Percentiles rank a stretch among this genome's conserved stretches.
Evolutionary conservation across 2,113 vertebrate genomes (phyloP).

Genomic region (Tragelaphus strepsiceros): DNA sequence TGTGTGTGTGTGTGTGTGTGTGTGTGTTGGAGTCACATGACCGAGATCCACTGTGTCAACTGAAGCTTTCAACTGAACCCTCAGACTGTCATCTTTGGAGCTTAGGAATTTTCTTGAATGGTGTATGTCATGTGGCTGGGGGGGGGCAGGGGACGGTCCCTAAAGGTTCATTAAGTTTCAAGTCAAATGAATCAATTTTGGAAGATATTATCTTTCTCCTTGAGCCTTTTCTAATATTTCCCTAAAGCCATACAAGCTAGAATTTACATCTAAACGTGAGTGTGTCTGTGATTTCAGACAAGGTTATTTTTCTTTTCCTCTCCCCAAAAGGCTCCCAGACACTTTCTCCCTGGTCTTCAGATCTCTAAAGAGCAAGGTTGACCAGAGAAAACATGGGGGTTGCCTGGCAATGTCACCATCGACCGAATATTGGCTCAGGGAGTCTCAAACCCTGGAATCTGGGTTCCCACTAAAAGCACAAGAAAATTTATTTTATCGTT

Average conservation of each 20-base stretch:
- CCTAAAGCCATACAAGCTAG: background rate
- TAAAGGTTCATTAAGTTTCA: background rate
- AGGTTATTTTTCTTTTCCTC: background rate
- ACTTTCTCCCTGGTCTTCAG: background rate
- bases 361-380: background rate
- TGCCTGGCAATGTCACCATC: background rate
- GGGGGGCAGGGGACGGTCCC: background rate
- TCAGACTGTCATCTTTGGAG: background rate
- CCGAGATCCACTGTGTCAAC: background rate
- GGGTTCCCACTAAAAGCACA: background rate
- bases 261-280: background rate
- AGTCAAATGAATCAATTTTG: background rate
- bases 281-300: accelerated
- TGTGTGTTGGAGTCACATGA: background rate
- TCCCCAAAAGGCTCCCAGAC: background rate
- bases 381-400: background rate
- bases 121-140: accelerated
- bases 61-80: background rate
- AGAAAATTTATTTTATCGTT: background rate
- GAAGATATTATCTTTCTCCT: background rate
- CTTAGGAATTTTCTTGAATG: background rate
- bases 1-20: background rate
- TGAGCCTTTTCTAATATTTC: background rate
- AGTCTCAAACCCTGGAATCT: background rate
- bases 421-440: background rate